Evolutionary conservation across 2,113 vertebrate genomes (phyloP).

Genomic region (Onychostruthus taczanowskii): DNA sequence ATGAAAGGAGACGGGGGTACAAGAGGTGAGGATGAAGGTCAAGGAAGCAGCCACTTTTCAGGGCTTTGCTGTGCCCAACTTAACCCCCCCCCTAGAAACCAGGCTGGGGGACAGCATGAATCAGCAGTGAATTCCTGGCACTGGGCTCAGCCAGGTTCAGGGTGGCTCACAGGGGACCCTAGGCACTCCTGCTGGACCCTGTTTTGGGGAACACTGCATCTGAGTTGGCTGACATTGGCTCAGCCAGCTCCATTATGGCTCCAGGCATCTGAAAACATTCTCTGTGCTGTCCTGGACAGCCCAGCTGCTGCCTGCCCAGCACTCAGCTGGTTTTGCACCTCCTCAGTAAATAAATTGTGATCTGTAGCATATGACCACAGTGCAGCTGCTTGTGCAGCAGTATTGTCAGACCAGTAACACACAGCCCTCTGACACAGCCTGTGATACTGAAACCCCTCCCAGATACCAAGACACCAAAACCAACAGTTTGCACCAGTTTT

Average conservation of each 20-base stretch:
- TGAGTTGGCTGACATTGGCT: not conserved
- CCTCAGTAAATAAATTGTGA: not conserved
- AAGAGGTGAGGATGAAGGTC: not conserved
- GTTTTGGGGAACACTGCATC: not conserved
- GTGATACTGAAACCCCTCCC: not conserved
- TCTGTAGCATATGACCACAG: not conserved
- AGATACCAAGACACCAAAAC: not conserved
- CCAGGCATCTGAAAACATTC: not conserved
- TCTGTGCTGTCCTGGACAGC: not conserved
- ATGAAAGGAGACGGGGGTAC: not conserved
- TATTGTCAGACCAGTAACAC: not conserved
- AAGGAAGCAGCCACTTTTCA: not conserved
- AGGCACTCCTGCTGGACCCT: not conserved
- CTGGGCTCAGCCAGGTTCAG: not conserved
- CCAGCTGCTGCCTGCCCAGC: not conserved
- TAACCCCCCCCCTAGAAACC: rapidly evolving
- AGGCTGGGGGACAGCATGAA: not conserved
- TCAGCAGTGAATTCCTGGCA: not conserved
- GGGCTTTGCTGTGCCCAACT: not conserved
- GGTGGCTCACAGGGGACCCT: not conserved
- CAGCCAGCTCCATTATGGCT: not conserved
- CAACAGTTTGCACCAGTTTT: not conserved
- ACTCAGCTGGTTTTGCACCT: not conserved
- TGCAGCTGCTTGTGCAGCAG: not conserved
- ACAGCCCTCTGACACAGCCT: rapidly evolving